Percentiles rank a stretch among this genome's conserved stretches.
Conservation (phyloP, 2,797 vertebrate genomes). For the Morelia viridis region DNA sequence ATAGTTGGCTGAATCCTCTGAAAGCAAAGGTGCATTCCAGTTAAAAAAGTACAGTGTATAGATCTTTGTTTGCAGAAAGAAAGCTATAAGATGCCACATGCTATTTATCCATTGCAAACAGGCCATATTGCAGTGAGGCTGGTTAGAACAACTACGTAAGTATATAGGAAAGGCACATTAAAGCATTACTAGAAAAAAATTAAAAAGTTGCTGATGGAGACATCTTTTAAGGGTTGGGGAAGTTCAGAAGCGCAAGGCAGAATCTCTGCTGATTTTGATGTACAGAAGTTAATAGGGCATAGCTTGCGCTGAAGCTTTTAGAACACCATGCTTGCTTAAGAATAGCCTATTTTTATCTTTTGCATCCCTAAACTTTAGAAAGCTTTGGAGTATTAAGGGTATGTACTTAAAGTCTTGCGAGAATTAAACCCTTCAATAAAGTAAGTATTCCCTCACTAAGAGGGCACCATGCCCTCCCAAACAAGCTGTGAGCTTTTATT, state of each 20-base stretch:
- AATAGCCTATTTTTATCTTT: neutral
- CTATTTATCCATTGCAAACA: neutral
- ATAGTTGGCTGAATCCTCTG: neutral
- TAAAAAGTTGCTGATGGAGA: neutral
- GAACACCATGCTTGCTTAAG: constrained; percentile 23
- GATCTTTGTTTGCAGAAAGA: neutral
- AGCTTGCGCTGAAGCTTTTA: neutral
- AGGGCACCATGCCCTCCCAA: neutral
- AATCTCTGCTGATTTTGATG: constrained; percentile 11
- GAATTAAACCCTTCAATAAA: neutral
- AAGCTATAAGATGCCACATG: neutral
- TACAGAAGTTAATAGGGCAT: constrained; percentile 1
- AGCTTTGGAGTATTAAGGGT: constrained; percentile 18
- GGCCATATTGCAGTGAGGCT: neutral
- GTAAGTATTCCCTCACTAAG: neutral
- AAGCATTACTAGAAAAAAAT: neutral
- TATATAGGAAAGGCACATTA: neutral
- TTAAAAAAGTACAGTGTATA: neutral
- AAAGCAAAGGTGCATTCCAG: neutral
- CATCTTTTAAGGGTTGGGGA: neutral
- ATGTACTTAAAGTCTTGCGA: neutral
- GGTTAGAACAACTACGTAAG: neutral
- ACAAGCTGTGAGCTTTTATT: neutral
- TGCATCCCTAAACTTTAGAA: constrained; percentile 3
- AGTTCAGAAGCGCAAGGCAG: constrained; percentile 9